Percentiles rank a stretch among this genome's conserved stretches.
phyloP scores from a whole-genome alignment of 2,113 vertebrate species.

The Corythaeola cristata region DNA sequence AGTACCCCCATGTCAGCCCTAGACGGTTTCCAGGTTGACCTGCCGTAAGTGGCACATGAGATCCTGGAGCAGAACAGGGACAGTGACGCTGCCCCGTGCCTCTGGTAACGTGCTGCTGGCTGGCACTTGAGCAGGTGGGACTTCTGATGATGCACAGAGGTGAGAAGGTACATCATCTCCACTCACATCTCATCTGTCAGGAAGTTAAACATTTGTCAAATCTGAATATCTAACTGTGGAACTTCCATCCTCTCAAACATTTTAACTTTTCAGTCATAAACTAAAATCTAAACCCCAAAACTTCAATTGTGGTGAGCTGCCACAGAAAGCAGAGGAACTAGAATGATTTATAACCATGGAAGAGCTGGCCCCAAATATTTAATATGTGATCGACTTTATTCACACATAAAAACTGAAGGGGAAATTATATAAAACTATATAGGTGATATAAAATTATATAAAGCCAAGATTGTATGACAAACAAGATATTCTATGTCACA shows the following conservation, averaged over 20 bases:
- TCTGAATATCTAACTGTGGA: neutral
- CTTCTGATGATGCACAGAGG: neutral
- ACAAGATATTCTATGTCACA: neutral
- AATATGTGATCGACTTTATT: neutral
- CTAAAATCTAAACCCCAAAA: neutral
- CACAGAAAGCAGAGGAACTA: neutral
- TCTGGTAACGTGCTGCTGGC: neutral
- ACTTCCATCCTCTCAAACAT: too few species aligned
- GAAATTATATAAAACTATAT: neutral
- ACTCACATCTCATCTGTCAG: rapidly evolving
- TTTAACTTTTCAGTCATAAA: neutral
- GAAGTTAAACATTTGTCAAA: neutral
- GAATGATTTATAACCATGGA: neutral
- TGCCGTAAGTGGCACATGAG: neutral
- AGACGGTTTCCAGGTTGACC: neutral
- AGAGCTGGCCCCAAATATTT: neutral
- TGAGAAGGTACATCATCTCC: neutral
- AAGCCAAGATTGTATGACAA: neutral
- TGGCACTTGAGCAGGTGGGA: neutral
- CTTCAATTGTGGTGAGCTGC: neutral
- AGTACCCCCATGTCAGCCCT: neutral
- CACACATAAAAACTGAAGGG: neutral
- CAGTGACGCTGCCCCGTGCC: rapidly evolving
- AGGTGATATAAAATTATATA: neutral
- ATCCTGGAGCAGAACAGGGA: neutral